Evolutionary conservation across 2,888 invertebrate genomes (phyloP).

Genomic region (Agapostemon virescens): DNA sequence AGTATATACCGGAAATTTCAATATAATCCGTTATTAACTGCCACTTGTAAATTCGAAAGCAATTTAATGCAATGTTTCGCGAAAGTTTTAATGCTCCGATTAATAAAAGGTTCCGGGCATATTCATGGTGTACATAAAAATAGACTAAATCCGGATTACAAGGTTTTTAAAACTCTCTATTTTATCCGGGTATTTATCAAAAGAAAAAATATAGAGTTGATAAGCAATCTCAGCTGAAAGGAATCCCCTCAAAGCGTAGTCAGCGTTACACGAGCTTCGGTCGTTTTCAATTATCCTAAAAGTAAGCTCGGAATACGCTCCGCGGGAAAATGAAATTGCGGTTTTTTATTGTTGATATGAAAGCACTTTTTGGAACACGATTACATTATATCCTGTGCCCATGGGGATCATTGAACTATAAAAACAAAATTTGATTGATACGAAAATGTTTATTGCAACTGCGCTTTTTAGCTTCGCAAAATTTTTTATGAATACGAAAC

Average conservation of each 20-base stretch:
- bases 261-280: constrained; percentile 48
- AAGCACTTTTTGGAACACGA: neutral
- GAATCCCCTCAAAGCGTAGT: constrained; percentile 52
- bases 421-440: neutral
- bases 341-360: constrained; percentile 22
- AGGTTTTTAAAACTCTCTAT: neutral
- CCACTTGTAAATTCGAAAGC: neutral
- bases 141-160: neutral
- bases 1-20: neutral
- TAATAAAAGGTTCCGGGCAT: neutral
- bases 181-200: constrained; percentile 13
- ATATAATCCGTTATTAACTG: neutral
- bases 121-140: neutral
- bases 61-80: neutral
- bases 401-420: neutral
- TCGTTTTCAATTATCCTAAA: constrained; percentile 60
- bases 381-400: neutral
- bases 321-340: constrained; percentile 51
- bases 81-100: neutral
- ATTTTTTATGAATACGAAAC: neutral
- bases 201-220: constrained; percentile 11
- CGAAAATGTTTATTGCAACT: neutral
- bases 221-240: constrained; percentile 41
- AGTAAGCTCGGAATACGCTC: constrained; percentile 38
- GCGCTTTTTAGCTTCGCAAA: neutral